These are phyloP conservation scores for Arion vulgaris DNA, from an alignment of 1,140 invertebrate genomes.

Conservation along the genomic window DNA sequence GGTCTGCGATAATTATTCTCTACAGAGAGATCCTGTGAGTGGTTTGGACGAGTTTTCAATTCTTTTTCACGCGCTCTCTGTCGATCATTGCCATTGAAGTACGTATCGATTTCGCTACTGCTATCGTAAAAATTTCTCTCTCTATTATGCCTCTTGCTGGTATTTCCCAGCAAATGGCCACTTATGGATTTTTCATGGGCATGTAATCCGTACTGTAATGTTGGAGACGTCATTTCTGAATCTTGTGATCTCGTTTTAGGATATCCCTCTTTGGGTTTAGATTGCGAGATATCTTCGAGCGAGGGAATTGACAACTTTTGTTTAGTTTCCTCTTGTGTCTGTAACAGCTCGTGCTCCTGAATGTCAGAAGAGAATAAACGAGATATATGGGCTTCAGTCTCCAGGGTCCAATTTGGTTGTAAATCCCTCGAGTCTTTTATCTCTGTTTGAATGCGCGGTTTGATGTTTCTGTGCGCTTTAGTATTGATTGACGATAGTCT, in stretches of 20 bases:
- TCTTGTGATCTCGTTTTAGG: constrained; percentile 2
- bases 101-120: constrained; percentile 7
- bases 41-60: not conserved
- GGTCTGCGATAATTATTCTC: not conserved
- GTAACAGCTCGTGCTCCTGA: not conserved
- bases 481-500: not conserved
- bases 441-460: not conserved
- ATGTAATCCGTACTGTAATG: not conserved
- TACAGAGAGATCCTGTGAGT: not conserved
- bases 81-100: not conserved
- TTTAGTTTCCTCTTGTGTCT: not conserved
- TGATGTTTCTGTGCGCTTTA: not conserved
- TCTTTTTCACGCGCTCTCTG: constrained; percentile 1
- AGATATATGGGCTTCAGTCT: not conserved
- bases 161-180: not conserved
- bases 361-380: not conserved
- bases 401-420: not conserved
- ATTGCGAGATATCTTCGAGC: not conserved
- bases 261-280: not conserved
- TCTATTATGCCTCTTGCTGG: not conserved
- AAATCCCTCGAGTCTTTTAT: not conserved
- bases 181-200: constrained; percentile 8
- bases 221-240: not conserved
- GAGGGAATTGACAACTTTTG: not conserved
- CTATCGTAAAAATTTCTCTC: not conserved